Conservation (phyloP, 1,140 invertebrate species). For the Caenorhabditis brenneri region DNA sequence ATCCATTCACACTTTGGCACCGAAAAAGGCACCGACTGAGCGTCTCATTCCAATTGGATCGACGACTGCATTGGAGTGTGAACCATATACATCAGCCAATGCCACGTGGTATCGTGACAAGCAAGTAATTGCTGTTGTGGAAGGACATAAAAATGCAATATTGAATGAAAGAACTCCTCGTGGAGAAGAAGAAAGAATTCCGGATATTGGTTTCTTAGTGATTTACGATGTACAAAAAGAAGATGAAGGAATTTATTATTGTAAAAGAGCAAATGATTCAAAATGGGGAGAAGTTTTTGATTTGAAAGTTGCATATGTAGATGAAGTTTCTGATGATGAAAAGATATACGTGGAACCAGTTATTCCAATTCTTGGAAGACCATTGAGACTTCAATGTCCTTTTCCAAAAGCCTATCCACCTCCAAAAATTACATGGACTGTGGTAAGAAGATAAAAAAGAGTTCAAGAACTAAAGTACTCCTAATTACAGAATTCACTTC, state of each 20-base stretch:
- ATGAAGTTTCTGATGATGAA: not conserved
- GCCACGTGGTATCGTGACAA: slow-evolving; percentile 39
- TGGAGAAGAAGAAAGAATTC: slow-evolving; percentile 32
- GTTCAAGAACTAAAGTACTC: not conserved
- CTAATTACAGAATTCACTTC: slow-evolving; percentile 19
- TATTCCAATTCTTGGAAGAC: slow-evolving; percentile 8
- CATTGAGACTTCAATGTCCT: not conserved
- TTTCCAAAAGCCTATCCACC: slow-evolving; percentile 34
- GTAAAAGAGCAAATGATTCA: slow-evolving; percentile 2
- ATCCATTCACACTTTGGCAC: slow-evolving; percentile 35
- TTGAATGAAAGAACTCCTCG: not conserved
- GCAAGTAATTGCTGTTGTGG: not conserved
- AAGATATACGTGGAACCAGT: slow-evolving; percentile 16
- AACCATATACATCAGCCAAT: slow-evolving; percentile 21
- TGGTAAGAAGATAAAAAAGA: not conserved
- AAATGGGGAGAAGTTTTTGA: slow-evolving; percentile 44
- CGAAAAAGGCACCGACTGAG: slow-evolving; percentile 28
- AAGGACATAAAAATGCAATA: not conserved
- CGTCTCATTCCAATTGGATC: slow-evolving; percentile 24
- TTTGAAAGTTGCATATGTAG: slow-evolving; percentile 37
- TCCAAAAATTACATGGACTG: slow-evolving; percentile 31
- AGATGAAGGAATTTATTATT: slow-evolving; percentile 44
- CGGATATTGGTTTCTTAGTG: slow-evolving; percentile 36
- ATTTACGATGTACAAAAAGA: slow-evolving; percentile 42
- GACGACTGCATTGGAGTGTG: slow-evolving; percentile 45